Conservation (phyloP, 2,888 invertebrate genomes). For the Acrobasis repandana region DNA sequence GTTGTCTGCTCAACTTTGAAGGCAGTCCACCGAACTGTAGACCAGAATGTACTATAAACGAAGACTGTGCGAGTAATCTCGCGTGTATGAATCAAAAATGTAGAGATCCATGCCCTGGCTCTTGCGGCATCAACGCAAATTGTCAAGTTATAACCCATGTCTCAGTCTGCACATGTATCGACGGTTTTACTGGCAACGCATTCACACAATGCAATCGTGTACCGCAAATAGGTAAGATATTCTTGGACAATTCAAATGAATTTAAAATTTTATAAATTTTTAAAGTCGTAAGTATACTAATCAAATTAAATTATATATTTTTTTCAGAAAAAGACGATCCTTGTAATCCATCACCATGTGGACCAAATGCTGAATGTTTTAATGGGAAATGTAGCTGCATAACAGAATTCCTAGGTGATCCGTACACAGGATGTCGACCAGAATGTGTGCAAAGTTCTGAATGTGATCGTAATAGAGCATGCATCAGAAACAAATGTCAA, state of each 20-base stretch:
- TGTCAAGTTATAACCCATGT: slow-evolving; percentile 85
- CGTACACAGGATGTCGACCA: slow-evolving; percentile 89
- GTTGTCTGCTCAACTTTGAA: slow-evolving; percentile 84
- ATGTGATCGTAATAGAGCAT: slow-evolving; percentile 87
- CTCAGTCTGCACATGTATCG: slow-evolving; percentile 84
- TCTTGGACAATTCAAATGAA: not conserved
- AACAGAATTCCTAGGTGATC: slow-evolving; percentile 89
- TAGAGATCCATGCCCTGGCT: slow-evolving; percentile 87
- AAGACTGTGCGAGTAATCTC: slow-evolving; percentile 85
- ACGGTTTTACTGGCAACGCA: slow-evolving; percentile 84
- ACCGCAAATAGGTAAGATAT: slow-evolving; percentile 59
- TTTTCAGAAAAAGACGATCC: slow-evolving; percentile 78
- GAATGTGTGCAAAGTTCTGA: slow-evolving; percentile 90
- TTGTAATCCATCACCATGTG: slow-evolving; percentile 86
- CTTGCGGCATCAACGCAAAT: slow-evolving; percentile 84
- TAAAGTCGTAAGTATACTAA: not conserved
- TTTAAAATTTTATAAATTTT: too few relatives aligned
- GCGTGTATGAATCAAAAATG: slow-evolving; percentile 88
- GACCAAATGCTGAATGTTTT: slow-evolving; percentile 87
- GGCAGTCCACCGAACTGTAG: slow-evolving; percentile 87
- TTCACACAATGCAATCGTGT: slow-evolving; percentile 77
- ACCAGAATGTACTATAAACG: slow-evolving; percentile 86
- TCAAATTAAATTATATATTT: not conserved
- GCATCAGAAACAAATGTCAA: slow-evolving; percentile 88
- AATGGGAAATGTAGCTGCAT: slow-evolving; percentile 88